phyloP scores from a whole-genome alignment of 2,113 vertebrate species.

The rat (Rattus norvegicus) region DNA sequence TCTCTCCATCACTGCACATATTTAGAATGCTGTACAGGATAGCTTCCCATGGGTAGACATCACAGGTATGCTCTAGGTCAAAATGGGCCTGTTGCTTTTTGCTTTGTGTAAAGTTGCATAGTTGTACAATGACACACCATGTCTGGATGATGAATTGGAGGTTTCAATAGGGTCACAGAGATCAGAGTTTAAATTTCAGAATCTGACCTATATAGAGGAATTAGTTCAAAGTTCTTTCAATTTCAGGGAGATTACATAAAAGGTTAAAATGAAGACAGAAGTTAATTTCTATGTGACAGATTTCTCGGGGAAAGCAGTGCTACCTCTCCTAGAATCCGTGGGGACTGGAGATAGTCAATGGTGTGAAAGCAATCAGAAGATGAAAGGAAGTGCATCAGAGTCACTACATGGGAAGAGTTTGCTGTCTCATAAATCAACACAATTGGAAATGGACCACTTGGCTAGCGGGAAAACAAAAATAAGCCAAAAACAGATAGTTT shows the following conservation, averaged over 20 bases:
- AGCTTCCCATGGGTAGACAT: neutral
- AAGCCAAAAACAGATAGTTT: neutral
- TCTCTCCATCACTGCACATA: neutral
- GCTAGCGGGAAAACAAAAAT: neutral
- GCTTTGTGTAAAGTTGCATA: neutral
- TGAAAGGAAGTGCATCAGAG: neutral
- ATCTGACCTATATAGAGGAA: neutral
- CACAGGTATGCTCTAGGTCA: neutral
- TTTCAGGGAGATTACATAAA: neutral
- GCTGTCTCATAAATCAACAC: neutral
- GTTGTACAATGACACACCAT: neutral
- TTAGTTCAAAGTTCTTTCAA: conserved; percentile 1
- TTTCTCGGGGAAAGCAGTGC: neutral
- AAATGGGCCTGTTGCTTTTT: neutral
- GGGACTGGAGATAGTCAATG: neutral
- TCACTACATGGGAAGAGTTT: neutral
- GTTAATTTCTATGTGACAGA: neutral
- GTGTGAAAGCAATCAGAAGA: neutral
- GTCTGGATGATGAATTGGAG: neutral
- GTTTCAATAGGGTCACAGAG: neutral
- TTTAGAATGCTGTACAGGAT: neutral
- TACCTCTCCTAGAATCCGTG: neutral
- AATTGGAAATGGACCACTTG: neutral
- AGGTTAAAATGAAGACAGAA: neutral
- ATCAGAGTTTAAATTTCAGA: conserved; percentile 9